phyloP scores from a whole-genome alignment of 2,797 vertebrate species.

The Hephaestus fuliginosus region DNA sequence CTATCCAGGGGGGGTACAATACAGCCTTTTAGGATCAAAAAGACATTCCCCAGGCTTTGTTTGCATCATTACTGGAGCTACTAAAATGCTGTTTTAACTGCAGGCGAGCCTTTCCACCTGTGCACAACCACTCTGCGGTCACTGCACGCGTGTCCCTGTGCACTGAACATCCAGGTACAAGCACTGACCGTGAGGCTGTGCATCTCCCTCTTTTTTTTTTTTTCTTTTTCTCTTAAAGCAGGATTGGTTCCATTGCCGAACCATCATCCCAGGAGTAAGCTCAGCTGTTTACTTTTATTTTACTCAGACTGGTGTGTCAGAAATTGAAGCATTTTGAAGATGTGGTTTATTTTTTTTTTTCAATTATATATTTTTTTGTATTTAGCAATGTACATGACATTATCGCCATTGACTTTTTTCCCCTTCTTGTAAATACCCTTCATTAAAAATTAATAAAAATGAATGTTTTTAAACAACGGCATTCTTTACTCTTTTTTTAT shows the following conservation, averaged over 20 bases:
- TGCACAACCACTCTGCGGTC: conserved; percentile 49
- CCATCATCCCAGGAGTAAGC: conserved; percentile 46
- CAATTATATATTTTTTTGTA: conserved; percentile 82
- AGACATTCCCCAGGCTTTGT: conserved; percentile 57
- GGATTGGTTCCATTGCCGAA: conserved; percentile 47
- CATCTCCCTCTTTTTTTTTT: conserved; percentile 32
- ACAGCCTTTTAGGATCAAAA: conserved; percentile 44
- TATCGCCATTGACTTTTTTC: conserved; percentile 70
- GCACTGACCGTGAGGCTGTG: conserved; percentile 64
- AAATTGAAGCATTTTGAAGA: conserved; percentile 71
- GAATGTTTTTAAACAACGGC: conserved; percentile 71
- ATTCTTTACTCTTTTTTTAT: neutral
- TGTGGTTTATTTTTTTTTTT: conserved; percentile 75
- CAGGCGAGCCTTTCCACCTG: conserved; percentile 56
- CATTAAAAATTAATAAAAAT: conserved; percentile 84
- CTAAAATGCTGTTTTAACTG: conserved; percentile 51
- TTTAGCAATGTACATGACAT: conserved; percentile 79
- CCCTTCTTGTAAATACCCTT: conserved; percentile 75
- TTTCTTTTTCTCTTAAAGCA: conserved; percentile 33
- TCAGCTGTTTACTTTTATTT: conserved; percentile 38
- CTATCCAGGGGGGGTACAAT: conserved; percentile 23
- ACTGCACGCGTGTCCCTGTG: conserved; percentile 56
- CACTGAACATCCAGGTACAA: conserved; percentile 73
- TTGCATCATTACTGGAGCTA: conserved; percentile 54
- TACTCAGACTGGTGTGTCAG: conserved; percentile 49